Percentiles rank a stretch among this genome's conserved stretches.
Conservation (phyloP, 2,888 invertebrate species). For the Hecatera dysodea region DNA sequence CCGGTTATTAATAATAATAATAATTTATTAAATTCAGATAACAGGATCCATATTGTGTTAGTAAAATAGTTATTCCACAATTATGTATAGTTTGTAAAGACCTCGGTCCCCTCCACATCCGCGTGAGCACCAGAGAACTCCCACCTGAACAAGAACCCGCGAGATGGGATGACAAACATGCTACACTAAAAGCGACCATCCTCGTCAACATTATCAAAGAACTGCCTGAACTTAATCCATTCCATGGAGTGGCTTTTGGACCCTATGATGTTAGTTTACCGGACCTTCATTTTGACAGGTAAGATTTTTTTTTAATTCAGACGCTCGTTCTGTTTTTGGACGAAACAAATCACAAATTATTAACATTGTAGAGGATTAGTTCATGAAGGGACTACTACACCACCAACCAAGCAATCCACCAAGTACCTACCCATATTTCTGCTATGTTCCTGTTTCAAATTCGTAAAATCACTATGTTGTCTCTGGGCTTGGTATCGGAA, state of each 20-base stretch:
- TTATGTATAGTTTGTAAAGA: slow-evolving; percentile 9
- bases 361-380: neutral
- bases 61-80: neutral
- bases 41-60: too few species aligned
- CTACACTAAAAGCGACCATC: slow-evolving; percentile 4
- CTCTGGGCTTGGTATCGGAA: neutral
- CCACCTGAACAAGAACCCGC: neutral
- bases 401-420: neutral
- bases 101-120: slow-evolving; percentile 26
- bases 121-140: slow-evolving; percentile 4
- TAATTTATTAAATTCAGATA: too few species aligned
- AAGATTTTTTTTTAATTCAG: neutral
- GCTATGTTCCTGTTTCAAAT: too few species aligned
- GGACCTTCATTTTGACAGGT: slow-evolving; percentile 4
- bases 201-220: slow-evolving; percentile 9
- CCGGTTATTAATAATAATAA: too few species aligned
- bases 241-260: neutral
- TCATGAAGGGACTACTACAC: neutral
- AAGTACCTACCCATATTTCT: neutral
- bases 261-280: slow-evolving; percentile 2
- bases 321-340: neutral
- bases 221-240: slow-evolving; percentile 23
- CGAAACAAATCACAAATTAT: neutral
- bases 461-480: neutral
- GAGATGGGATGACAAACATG: slow-evolving; percentile 15